phyloP scores from a whole-genome alignment of 2,888 invertebrate genomes.

The Chloroclysta siterata region DNA sequence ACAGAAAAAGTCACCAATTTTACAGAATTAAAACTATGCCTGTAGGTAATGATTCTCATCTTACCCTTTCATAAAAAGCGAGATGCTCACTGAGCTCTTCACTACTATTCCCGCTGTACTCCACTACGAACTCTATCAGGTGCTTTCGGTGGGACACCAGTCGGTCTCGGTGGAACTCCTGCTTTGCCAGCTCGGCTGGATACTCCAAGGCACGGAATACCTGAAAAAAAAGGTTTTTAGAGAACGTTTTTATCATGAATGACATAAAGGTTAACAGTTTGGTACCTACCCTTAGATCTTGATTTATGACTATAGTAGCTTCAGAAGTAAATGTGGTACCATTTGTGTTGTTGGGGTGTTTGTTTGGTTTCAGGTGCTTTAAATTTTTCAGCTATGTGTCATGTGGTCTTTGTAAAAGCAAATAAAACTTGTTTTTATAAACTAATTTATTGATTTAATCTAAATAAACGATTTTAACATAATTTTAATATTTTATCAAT shows the following conservation, averaged over 20 bases:
- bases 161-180: conserved; percentile 85
- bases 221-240: conserved; percentile 69
- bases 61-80: conserved; percentile 74
- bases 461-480: conserved; percentile 25
- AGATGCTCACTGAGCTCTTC: conserved; percentile 80
- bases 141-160: conserved; percentile 85
- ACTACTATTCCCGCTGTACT: conserved; percentile 80
- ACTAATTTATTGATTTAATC: conserved; percentile 26
- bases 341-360: no score
- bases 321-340: no score
- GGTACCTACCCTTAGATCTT: background rate
- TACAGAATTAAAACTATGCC: no score
- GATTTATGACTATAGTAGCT: no score
- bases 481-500: conserved; percentile 20
- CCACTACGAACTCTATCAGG: conserved; percentile 86
- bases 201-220: conserved; percentile 92
- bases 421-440: background rate
- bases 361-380: no score
- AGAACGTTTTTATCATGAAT: background rate
- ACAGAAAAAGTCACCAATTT: no score
- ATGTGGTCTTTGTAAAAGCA: background rate
- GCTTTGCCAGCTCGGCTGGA: conserved; percentile 89
- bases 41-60: no score
- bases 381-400: background rate
- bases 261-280: background rate